Evolutionary conservation across 1,140 invertebrate genomes (phyloP), one percentile per base, ranked within the genome.

Genomic region (Papilio polyxenes): DNA sequence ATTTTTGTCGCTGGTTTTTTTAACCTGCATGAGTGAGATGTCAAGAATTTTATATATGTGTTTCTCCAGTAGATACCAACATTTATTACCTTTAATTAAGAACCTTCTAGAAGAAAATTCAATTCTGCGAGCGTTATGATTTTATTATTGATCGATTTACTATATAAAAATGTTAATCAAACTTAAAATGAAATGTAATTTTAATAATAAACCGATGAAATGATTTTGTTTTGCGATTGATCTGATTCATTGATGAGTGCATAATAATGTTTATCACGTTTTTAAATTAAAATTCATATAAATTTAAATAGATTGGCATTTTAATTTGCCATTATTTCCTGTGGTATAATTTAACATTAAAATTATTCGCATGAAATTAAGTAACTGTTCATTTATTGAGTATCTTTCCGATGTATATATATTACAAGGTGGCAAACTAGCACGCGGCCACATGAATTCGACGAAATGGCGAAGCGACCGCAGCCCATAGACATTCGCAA

Each of bases 231-330:
- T 72, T 72, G 40, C 37, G 31, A 72, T 62, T 62, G 59, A 20
- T 72, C 23, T 6, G 13, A 37, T 72, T 72, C 37, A 37, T 72
- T 72, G 31, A 72, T 72, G 65, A 72, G 5, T 72, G 65, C 23
- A 37, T 72, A 37, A 37, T 72, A 72, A 15, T 17, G 11, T 37
- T 72, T 7, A 31, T 31, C 2, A 11, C 31, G 13, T 37, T 31
- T 69, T 40, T 72, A 37, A 72, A 72, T 72, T 72, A 40, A 40
- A 65, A 37, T 72, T 72, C 65, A 72, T 40, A 72, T 72, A 0
- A 72, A 40, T 72, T 65, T 23, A 65, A 62, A 62, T 62, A 23
- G 9, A 56, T 56, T 56, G 15, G 2, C 2, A 17, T 65, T 31
- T 72, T 72, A 72, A 72, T 40, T 40, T 15, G 11, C 11, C 31